A percentile compares a stretch with the other conserved stretches of the same genome.
Conservation (phyloP, 2,888 invertebrate genomes). For the Caenorhabditis becei region DNA sequence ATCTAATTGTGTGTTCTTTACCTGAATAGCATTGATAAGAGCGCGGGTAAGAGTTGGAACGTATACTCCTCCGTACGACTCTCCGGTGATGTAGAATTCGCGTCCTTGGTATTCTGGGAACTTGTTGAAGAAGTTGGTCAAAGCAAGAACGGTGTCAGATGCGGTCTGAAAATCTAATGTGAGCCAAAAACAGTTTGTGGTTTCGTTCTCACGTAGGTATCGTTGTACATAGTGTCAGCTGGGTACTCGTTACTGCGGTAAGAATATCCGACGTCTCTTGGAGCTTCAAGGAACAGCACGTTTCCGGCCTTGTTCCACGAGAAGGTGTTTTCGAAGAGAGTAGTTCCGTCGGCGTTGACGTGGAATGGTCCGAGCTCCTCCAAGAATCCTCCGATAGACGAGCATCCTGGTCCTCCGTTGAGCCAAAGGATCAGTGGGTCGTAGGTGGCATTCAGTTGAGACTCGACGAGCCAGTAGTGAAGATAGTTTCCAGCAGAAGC, state of each 20-base stretch:
- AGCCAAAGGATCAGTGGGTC: slow-evolving; percentile 82
- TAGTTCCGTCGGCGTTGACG: slow-evolving; percentile 72
- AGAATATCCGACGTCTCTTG: slow-evolving; percentile 84
- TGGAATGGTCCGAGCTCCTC: slow-evolving; percentile 83
- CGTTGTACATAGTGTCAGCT: slow-evolving; percentile 69
- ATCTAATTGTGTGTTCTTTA: not conserved
- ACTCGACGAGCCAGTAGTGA: slow-evolving; percentile 82
- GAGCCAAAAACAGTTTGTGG: not conserved
- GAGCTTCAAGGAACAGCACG: slow-evolving; percentile 84
- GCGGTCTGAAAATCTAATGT: slow-evolving; percentile 81
- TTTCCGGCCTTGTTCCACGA: slow-evolving; percentile 83
- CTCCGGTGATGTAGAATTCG: slow-evolving; percentile 83
- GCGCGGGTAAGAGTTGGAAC: slow-evolving; percentile 81
- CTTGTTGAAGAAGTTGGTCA: slow-evolving; percentile 83
- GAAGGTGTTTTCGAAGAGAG: slow-evolving; percentile 76
- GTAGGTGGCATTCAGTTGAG: slow-evolving; percentile 77
- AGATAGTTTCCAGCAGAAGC: slow-evolving; percentile 80
- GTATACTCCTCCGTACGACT: slow-evolving; percentile 82
- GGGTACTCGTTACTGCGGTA: slow-evolving; percentile 80
- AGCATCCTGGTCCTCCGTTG: slow-evolving; percentile 83
- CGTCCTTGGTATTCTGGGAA: slow-evolving; percentile 83
- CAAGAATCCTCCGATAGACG: slow-evolving; percentile 82
- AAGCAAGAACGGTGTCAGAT: slow-evolving; percentile 83
- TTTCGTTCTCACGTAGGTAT: slow-evolving; percentile 64
- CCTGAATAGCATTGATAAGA: slow-evolving; percentile 57